A percentile compares a stretch with the other conserved stretches of the same genome.
phyloP scores from a whole-genome alignment of 2,113 vertebrate genomes.

The Nothocercus nigrocapillus region DNA sequence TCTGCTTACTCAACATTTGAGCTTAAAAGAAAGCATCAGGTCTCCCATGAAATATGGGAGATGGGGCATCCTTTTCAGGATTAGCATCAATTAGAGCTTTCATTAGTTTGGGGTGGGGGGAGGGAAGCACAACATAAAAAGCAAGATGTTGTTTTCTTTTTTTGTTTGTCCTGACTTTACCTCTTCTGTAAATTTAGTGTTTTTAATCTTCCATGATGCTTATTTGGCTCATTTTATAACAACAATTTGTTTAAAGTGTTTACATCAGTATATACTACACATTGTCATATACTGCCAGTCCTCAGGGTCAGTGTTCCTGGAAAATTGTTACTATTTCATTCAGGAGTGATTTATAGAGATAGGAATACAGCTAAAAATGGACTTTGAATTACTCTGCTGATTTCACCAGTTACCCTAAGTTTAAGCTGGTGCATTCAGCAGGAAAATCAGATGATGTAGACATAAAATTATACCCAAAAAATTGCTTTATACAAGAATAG shows the following conservation, averaged over 20 bases:
- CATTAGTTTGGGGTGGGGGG: neutral
- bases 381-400: neutral
- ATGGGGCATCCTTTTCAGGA: neutral
- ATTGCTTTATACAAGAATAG: neutral
- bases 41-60: neutral
- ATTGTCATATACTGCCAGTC: neutral
- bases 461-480: neutral
- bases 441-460: neutral
- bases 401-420: neutral
- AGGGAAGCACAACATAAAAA: too few relatives aligned
- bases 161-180: neutral
- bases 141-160: neutral
- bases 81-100: neutral
- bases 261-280: neutral
- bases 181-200: neutral
- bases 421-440: neutral
- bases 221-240: neutral
- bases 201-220: slow-evolving; percentile 2
- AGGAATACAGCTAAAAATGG: neutral
- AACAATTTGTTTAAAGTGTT: neutral
- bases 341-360: slow-evolving; percentile 17
- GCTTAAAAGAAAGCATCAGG: neutral
- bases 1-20: neutral
- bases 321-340: neutral
- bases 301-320: neutral